Base-by-base conservation (phyloP, 2,888 invertebrate species). In the Phymatocera aterrima region DNA sequence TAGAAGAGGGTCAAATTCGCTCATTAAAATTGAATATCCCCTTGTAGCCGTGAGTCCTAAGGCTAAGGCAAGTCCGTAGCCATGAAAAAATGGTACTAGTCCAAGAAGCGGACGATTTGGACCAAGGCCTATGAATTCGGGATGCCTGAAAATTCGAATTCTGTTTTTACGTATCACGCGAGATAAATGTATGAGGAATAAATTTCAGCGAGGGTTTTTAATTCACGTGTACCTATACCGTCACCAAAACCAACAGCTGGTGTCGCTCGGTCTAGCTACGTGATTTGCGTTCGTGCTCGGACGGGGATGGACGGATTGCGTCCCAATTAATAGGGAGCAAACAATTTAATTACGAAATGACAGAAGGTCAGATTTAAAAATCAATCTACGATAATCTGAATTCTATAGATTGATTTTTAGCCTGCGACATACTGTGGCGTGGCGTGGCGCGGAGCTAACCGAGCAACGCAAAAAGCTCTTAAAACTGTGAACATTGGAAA, bases 81-180 rank as follows among this genome's bases (percentile, higher is more conserved):
- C 85, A 31, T 87, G 87, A 46, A 83, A 87, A 10, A 84, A 78
- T 5, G 87, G 87, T 10, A 85, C 6, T 12, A 83, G 70, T 3
- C 80, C 0, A 3, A 86, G 15, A 0, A 82, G 0, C 34, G 77
- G 82, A 1, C 84, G 82, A 6, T 72, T 77, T 4, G n/a, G 37
- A 1, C 0, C 37, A 2, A 77, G 0, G 8, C 79, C n/a, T 0
- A 84, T 0, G 5, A 37, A 64, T 0, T 43, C 28, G 0, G 78
- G 75, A 0, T 15, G 0, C 0, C 87, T 87, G 79, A 6, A 77
- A 80, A 24, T n/a, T 34, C 21, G 31, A 72, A 72, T 72, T 51
- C 12, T 51, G 51, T 28, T 51, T 51, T 48, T 34, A 72, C 51
- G 12, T 31, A 51, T 51, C 28, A 6, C n/a, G 15, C 37, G 34